phyloP scores from a whole-genome alignment of 2,113 vertebrate species.

The Amphiprion percula region DNA sequence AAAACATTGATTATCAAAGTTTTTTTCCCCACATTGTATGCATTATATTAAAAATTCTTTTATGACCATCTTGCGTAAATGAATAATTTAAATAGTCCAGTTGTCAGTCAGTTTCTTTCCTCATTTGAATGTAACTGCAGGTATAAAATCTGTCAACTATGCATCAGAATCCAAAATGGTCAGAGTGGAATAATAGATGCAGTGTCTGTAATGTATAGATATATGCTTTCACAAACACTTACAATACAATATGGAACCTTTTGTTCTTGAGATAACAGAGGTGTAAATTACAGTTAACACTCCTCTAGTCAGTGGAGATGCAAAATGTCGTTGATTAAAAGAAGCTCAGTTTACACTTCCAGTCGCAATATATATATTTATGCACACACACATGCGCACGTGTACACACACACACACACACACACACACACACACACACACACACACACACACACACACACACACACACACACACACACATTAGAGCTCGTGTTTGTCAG shows the following conservation, averaged over 20 bases:
- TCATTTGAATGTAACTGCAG: neutral
- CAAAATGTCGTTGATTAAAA: neutral
- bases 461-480: no score
- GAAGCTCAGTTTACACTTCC: neutral
- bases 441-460: no score
- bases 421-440: no score
- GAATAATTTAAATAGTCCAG: neutral
- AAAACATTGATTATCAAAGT: neutral
- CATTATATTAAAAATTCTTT: neutral
- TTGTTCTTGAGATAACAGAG: conserved; percentile 1
- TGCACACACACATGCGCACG: no score
- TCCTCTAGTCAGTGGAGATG: neutral
- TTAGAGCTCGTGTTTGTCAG: no score
- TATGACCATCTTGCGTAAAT: neutral
- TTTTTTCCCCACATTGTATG: neutral
- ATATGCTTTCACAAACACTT: neutral
- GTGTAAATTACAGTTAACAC: conserved; percentile 1
- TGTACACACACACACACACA: no score
- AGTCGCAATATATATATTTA: no score
- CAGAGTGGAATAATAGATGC: neutral
- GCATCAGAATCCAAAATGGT: neutral
- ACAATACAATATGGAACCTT: neutral
- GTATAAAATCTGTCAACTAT: neutral
- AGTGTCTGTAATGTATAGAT: neutral
- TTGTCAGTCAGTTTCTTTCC: neutral